Base-by-base conservation (phyloP, 2,797 vertebrate species). In the Clarias laeviceps region DNA sequence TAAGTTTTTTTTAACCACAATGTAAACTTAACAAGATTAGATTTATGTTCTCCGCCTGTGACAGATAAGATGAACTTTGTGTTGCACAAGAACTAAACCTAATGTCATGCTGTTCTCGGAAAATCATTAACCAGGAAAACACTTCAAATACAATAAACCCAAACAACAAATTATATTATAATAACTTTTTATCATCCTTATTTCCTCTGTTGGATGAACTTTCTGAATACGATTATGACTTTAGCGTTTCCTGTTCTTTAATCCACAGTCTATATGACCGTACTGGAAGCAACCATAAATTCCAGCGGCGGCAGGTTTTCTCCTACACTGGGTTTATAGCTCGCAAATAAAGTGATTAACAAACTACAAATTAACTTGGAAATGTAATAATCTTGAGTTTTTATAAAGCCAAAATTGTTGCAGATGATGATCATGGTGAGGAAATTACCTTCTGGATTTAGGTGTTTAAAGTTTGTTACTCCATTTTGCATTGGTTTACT, bases 141-240 rank as follows among this genome's bases (percentile, higher is more conserved):
- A 9, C 73, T 32, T 57, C 8, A 56, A 22, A 32, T 76, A 11
- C 50, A 37, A 59, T 77, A 59, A 32, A 32, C 2, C 2, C 9
- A 29, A 65, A 12, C 3, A 20, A 32, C 5, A 32, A 32, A 56
- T 62, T n/a, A 45, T 27, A 37, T 20, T 77, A 22, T 40, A 37
- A 79, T 59, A 27, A 27, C 34, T 18, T 80, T 65, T 79, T 62
- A 79, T 79, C n/a, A 79, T 34, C 59, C 59, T 17, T 9, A 79
- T 64, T 40, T 79, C 77, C 76, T 62, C 32, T 24, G 22, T 12
- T 40, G 76, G 57, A 57, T 76, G 3, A 20, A 57, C 22, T 57
- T 57, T 32, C 72, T 1, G n/a, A 73, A 29, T 56, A 27, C 29
- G 4, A 77, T 27, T 11, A 14, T 61, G 14, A 78, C 34, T 34